phyloP scores from a whole-genome alignment of 2,888 invertebrate species.

The Cantharis rufa region DNA sequence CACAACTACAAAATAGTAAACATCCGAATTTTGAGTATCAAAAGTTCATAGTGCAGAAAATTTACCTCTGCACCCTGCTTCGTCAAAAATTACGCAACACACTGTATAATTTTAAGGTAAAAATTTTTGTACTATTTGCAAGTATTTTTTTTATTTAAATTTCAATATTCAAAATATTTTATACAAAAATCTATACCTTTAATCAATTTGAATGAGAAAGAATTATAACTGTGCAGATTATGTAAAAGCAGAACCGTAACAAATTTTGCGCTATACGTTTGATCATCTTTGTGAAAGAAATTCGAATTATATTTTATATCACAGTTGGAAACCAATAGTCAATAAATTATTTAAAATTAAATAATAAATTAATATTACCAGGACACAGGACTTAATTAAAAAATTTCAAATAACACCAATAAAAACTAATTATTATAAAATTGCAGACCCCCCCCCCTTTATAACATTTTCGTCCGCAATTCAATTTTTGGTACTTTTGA shows the following conservation, averaged over 20 bases:
- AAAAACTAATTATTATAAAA: not conserved
- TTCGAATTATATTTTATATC: slow-evolving; percentile 3
- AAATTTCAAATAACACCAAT: not conserved
- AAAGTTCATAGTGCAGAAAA: not conserved
- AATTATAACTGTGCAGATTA: not conserved
- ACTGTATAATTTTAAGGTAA: not conserved
- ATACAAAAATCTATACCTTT: not conserved
- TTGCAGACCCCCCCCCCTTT: not conserved
- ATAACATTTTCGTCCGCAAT: not conserved
- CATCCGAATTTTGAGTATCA: not conserved
- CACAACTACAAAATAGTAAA: not conserved
- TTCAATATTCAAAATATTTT: not conserved
- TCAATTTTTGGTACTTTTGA: not conserved
- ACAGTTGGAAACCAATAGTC: slow-evolving; percentile 3
- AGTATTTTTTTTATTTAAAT: not conserved
- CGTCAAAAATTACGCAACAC: not conserved
- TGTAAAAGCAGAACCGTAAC: not conserved
- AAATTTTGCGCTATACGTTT: not conserved
- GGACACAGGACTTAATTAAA: not conserved
- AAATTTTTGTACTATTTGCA: not conserved
- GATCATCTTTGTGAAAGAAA: not conserved
- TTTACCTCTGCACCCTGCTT: not conserved
- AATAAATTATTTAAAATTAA: not conserved
- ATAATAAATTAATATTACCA: not conserved
- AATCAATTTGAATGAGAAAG: not conserved